phyloP scores from a whole-genome alignment of 2,888 invertebrate genomes.

The Neria commutata region DNA sequence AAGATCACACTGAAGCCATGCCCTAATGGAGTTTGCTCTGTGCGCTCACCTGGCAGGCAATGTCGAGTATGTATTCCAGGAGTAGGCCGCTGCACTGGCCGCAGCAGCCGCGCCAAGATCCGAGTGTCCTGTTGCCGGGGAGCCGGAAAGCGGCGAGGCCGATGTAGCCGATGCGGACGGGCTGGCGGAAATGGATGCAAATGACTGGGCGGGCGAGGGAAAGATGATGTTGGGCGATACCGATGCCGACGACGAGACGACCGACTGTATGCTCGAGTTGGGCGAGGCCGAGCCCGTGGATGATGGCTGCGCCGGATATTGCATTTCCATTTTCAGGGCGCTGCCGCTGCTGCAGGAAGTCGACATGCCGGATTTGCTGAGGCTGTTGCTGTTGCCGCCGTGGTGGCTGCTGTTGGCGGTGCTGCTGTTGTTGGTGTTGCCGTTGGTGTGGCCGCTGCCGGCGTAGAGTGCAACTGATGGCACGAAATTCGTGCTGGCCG shows the following conservation, averaged over 20 bases:
- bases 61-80: conserved; percentile 54
- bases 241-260: conserved; percentile 58
- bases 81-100: conserved; percentile 46
- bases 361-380: conserved; percentile 6
- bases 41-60: conserved; percentile 54
- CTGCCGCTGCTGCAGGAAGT: conserved; percentile 23
- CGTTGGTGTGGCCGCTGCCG: conserved; percentile 12
- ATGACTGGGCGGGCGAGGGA: conserved; percentile 57
- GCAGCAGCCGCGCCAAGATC: conserved; percentile 52
- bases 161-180: conserved; percentile 43
- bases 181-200: conserved; percentile 53
- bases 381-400: conserved; percentile 10
- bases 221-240: conserved; percentile 60
- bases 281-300: conserved; percentile 60
- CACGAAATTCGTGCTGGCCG: neutral
- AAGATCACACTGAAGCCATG: neutral
- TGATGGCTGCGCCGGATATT: conserved; percentile 60
- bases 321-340: conserved; percentile 54
- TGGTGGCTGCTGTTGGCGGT: conserved; percentile 27
- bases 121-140: conserved; percentile 39
- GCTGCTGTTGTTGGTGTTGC: conserved; percentile 27
- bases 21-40: neutral
- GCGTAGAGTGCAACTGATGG: conserved; percentile 27
- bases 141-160: conserved; percentile 44
- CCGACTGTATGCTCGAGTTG: conserved; percentile 56